These are phyloP conservation scores for Leucoraja ocellata DNA, from an alignment of 2,797 vertebrate genomes.

Conservation along the genomic window DNA sequence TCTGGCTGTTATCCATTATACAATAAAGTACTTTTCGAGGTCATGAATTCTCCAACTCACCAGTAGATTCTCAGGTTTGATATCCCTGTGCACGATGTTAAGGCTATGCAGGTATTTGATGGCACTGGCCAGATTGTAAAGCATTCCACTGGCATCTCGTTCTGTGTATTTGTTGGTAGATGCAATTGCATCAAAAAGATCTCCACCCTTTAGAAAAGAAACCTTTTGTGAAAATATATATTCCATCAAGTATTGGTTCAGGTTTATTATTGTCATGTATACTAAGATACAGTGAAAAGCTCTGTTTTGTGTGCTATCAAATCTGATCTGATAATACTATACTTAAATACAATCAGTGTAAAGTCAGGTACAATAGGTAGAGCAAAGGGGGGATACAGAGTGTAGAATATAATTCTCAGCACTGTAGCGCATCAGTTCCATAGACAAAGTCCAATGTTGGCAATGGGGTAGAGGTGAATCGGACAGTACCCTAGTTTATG, in stretches of 20 bases:
- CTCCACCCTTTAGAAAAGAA: slow-evolving; percentile 73
- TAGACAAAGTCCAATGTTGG: too few relatives aligned
- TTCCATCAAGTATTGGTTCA: not conserved
- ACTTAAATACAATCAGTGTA: too few relatives aligned
- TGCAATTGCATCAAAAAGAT: slow-evolving; percentile 92
- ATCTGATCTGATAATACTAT: too few relatives aligned
- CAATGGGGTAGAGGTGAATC: too few relatives aligned
- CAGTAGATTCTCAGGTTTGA: slow-evolving; percentile 93
- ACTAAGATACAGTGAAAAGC: too few relatives aligned
- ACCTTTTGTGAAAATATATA: not conserved
- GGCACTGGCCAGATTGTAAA: slow-evolving; percentile 90
- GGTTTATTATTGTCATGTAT: too few relatives aligned
- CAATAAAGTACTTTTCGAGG: not conserved
- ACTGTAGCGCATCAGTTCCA: too few relatives aligned
- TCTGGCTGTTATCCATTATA: not conserved
- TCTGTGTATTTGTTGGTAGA: slow-evolving; percentile 95
- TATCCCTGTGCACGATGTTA: slow-evolving; percentile 93
- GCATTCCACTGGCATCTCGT: slow-evolving; percentile 86
- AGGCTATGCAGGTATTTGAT: slow-evolving; percentile 93
- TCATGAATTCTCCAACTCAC: slow-evolving; percentile 56
- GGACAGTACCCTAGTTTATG: too few relatives aligned
- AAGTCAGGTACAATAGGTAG: too few relatives aligned
- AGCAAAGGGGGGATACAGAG: too few relatives aligned
- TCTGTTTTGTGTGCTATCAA: too few relatives aligned
- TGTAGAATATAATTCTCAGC: too few relatives aligned